Evolutionary conservation across 2,888 invertebrate species (phyloP), one percentile per base, ranked within the genome.

Genomic region (Tineola bisselliella): DNA sequence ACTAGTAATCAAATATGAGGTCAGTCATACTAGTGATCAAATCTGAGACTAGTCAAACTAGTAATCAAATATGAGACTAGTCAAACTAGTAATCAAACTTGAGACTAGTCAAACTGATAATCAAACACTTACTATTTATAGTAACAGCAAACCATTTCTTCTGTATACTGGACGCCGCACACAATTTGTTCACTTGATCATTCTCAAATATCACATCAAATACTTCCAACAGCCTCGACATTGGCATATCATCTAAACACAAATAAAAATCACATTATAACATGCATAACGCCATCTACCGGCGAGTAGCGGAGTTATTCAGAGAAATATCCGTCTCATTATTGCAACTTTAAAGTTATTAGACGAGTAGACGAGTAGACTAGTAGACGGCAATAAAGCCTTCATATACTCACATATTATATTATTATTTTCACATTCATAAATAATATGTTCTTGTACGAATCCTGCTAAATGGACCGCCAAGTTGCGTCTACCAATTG

Each of bases 201-300:
- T 59, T 63, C 0, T 18, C 61, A 10, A 72, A 71, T 8, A 77
- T 12, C 10, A 62, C 12, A 0, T 62, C 48, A 61, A 77, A 76
- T 0, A 74, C 76, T 19, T 79, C 79, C 66, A 81, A 38, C n/a
- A 82, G 63, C 0, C 76, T 66, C 0, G 82, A 84, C 0, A 72
- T 61, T 0, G 79, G 73, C 1, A 82, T 18, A 0, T 81, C 77
- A 72, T 78, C 79, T 1, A 67, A 67, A 8, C 10, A 57, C 8
- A 19, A 13, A 25, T 6, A 6, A 6, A 25, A 25, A 4, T 25
- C 4, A 25, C 4, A 6, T 4, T 6, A 25, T 2, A 6, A 25
- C 2, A 6, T 25, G 4, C 25, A 25, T 2, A 25, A 25, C 25
- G 2, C 25, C 25, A 25, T 25, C 25, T n/a, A n/a, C n/a, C n/a